Base-by-base conservation (phyloP, 2,113 vertebrate genomes). In the Aythya baeri region DNA sequence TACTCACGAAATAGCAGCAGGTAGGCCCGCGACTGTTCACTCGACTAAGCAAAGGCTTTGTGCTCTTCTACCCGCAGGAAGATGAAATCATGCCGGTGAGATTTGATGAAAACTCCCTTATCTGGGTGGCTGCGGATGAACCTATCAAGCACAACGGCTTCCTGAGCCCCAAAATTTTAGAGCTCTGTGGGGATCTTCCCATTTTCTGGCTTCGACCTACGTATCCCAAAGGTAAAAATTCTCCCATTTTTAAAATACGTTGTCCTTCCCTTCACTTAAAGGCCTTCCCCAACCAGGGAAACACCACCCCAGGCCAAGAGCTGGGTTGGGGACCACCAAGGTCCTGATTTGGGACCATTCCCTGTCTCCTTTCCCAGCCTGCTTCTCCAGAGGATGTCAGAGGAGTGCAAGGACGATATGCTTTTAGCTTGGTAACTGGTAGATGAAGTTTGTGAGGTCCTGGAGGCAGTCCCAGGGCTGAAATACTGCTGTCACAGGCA, bases 131-230 rank as follows among this genome's bases (percentile, higher is more conserved):
- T 83, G 97, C 98, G 67, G 98, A 98, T 6, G 97, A 98, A 88
- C 98, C 99, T 6, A 96, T 99, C 94, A 99, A 99, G 96, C 98
- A 99, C 96, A 98, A 93, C 93, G 97, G 98, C 76, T 99, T 99
- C 96, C 96, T 99, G 97, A 99, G 99, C 95, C 68, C 97, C 79
- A 99, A 98, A 97, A 98, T 99, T 84, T 96, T 99, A 97, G 97
- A 98, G 97, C 98, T 99, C 86, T 99, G 99, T 13, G 91, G 96
- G 20, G 97, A 98, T 89, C 98, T 99, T 95, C 99, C 99, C 9
- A 98, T 99, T 97, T 99, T 98, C 97, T 99, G 99, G 99, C 98
- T 99, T 94, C 98, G 98, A 88, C 98, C 98, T 32, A 97, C 98
- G 7, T 98, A 98, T 84, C 97, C 98, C 44, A 98, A 99, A 99